Evolutionary conservation across 2,888 invertebrate genomes (phyloP), one percentile per base, ranked within the genome.

Genomic region (Drosophila aldrichi): DNA sequence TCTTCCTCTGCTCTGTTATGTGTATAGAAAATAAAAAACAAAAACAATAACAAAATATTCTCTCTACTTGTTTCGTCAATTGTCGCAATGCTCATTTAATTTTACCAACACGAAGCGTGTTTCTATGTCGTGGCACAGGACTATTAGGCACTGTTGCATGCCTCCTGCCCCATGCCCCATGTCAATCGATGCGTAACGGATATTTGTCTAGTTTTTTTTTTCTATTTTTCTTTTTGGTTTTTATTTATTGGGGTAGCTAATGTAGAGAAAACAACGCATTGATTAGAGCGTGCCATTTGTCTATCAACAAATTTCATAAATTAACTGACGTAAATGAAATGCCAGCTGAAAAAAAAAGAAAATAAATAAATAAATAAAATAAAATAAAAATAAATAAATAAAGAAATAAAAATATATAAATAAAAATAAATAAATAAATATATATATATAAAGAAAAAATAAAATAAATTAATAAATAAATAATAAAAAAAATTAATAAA

Each of bases 1-100:
- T n/a, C 29, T 29, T 29, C 29, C 29, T 29, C 29, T 29, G 2
- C 48, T 10, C 3, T n/a, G 16, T 9, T 48, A 1, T 32, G 9
- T 12, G 14, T 16, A 46, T 3, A 10, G 36, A 36, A 48, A 3
- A 18, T 12, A 46, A 22, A 22, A 29, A n/a, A n/a, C n/a, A n/a
- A n/a, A n/a, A n/a, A n/a, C n/a, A n/a, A n/a, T n/a, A n/a, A 25
- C 9, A 16, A 3, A 46, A 46, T 4, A 22, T 20, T 70, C 72
- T 73, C 71, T 74, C 68, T 69, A 81, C 75, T 85, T 72, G 79
- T 61, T 72, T 70, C 48, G 65, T 54, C 84, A 82, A 79, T 81
- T 83, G 81, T 78, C 78, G 84, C 76, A 73, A 83, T 90, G 88
- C 81, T 81, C 86, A 83, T 90, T 91, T 87, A 81, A 85, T 89